Evolutionary conservation across 2,113 vertebrate genomes (phyloP), one percentile per base, ranked within the genome.

Genomic region (Strigops habroptila): DNA sequence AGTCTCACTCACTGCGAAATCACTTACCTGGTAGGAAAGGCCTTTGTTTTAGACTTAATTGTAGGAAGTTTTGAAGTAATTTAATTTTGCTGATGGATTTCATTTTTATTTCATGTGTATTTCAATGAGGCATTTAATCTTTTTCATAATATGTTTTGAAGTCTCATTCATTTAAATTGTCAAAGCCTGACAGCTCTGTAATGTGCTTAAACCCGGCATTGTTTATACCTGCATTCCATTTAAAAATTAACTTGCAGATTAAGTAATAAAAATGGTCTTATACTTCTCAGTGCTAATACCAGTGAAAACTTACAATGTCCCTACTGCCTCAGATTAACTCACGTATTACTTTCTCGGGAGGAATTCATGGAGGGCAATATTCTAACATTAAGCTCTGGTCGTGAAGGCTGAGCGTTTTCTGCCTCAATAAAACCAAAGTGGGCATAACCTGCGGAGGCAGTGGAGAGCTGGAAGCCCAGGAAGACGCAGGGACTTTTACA

Each of bases 371-470:
- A 86, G 70, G 80, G 49, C 76, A 60, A 64, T 55, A 80, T 33
- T 28, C 57, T 51, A 44, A 46, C 51, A 33, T 14, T 37, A 12
- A 71, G 57, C 73, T 55, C 76, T 23, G 57, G 59, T 30, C 0
- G 6, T 7, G 70, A 52, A 69, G 43, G 53, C 84, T 73, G 35
- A 88, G 65, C 23, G 2, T 73, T 88, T 88, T 52, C 75, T 64
- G 70, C 71, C 70, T 39, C 71, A 43, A 49, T 60, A 31, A 88
- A 69, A 60, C 35, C 12, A 3, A 68, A 77, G 84, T 37, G 88
- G 84, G 91, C 88, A 85, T 2, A 68, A 84, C 94, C 94, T 85
- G 94, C 81, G 78, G 94, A 95, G 94, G 91, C 91, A 93, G 88
- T 73, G 91, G 80, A 63, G 94, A 93, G 91, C 94, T 84, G 88